Evolutionary conservation across 2,888 invertebrate genomes (phyloP).

Genomic region (Geotrupes spiniger): DNA sequence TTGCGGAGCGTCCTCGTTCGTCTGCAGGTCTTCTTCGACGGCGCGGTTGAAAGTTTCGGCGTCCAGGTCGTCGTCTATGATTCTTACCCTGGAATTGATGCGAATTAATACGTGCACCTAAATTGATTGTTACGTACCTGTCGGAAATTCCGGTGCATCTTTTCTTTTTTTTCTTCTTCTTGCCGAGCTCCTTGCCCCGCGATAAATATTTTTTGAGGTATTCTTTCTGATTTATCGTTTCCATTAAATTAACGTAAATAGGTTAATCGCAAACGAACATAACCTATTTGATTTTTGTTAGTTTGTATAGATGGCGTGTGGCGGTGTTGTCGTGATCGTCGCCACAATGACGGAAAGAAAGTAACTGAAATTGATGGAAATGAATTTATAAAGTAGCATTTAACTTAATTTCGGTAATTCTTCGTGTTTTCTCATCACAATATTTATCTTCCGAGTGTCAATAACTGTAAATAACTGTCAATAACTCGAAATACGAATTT

Average conservation of each 20-base stretch:
- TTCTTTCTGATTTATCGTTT: conserved; percentile 66
- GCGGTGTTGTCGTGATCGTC: no score
- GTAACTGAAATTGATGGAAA: no score
- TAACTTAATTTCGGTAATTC: no score
- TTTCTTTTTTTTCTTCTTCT: conserved; percentile 64
- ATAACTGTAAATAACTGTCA: no score
- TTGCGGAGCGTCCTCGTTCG: conserved; percentile 86
- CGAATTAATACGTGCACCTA: not conserved
- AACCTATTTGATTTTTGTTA: conserved; percentile 17
- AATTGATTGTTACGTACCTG: conserved; percentile 29
- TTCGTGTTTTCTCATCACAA: no score
- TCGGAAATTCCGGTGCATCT: conserved; percentile 29
- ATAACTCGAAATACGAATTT: no score
- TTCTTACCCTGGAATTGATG: conserved; percentile 62
- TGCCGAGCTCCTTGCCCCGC: conserved; percentile 60
- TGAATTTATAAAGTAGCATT: no score
- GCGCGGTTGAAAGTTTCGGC: conserved; percentile 61
- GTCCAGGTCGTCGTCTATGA: conserved; percentile 83
- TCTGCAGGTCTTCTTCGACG: conserved; percentile 66
- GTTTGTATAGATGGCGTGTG: no score
- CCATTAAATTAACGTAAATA: conserved; percentile 17
- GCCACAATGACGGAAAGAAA: no score
- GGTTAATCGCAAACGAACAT: not conserved
- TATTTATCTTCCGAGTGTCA: no score
- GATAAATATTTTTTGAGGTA: conserved; percentile 77